Base-by-base conservation (phyloP, 2,113 vertebrate species). In the Numenius arquata region DNA sequence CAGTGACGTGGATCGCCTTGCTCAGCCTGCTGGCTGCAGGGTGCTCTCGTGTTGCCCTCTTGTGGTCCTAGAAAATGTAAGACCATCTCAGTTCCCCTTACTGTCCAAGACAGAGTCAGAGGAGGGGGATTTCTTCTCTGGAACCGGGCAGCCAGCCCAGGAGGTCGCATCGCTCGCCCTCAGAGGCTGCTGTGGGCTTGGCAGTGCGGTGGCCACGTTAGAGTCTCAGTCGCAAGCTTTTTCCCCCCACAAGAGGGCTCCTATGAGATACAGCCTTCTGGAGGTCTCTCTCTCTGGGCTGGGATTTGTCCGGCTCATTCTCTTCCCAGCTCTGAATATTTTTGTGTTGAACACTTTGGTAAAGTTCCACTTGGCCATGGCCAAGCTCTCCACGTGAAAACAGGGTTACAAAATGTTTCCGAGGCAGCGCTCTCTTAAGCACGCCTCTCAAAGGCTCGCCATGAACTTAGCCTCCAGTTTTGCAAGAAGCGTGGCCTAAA, bases 21-120 rank as follows among this genome's bases (percentile, higher is more conserved):
- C 80, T 38, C 65, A 77, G 71, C 53, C 62, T 70, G 59, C 38
- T 38, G 88, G 65, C 55, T 90, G 62, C 70, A 80, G 52, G 62
- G 25, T 71, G 74, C 91, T 85, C 75, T 58, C 45, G 17, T 83
- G 47, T 96, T 92, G 94, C 97, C 97, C 97, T 96, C 97, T 97
- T 93, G 96, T 96, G 97, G 95, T 82, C 58, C 80, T 75, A 52
- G 52, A 66, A 80, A 82, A 88, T 12, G 40, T 23, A 88, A 8
- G 43, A 71, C 41, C 16, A 15, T 56, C 56, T 63, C 65, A 65
- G 52, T 48, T 87, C 30, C 56, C 19, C 14, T 76, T 59, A 34
- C 15, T 72, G 89, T 58, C 22, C 48, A 50, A 13, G 22, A 10
- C 40, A 34, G 18, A 45, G 29, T 67, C 40, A 47, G 45, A 52